Percentiles rank a stretch among this genome's conserved stretches.
Conservation (phyloP, 2,113 vertebrate genomes). For the Eolophus roseicapilla region DNA sequence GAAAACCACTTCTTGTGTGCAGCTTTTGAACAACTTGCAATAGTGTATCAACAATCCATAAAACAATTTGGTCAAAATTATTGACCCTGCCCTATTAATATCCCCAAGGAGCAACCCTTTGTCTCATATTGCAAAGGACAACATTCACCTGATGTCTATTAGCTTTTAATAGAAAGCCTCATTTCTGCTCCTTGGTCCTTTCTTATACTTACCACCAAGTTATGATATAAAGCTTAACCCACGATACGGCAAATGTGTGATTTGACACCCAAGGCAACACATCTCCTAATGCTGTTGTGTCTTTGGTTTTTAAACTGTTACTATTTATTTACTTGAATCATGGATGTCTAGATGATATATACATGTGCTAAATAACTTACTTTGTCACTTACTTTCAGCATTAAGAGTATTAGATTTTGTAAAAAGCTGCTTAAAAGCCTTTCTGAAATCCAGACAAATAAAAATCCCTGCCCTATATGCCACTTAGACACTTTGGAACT, state of each 20-base stretch:
- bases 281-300: not conserved
- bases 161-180: not conserved
- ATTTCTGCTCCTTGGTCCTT: not conserved
- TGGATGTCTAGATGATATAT: conserved; percentile 39
- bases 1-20: not conserved
- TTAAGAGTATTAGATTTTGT: conserved; percentile 41
- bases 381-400: conserved; percentile 26
- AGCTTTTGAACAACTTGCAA: not conserved
- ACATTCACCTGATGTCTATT: not conserved
- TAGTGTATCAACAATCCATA: not conserved
- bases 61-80: not conserved
- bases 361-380: conserved; percentile 18
- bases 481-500: conserved; percentile 1
- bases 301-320: not conserved
- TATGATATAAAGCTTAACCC: not conserved
- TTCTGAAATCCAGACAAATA: conserved; percentile 54
- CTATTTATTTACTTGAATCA: conserved; percentile 11
- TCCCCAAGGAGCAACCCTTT: not conserved
- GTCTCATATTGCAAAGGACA: not conserved
- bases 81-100: not conserved
- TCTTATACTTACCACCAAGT: not conserved
- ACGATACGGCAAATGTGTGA: not conserved
- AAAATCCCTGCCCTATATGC: not conserved
- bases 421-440: conserved; percentile 59
- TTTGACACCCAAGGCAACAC: not conserved